Base-by-base conservation (phyloP, 37 sponge, comb jelly and placozoan genomes). In the Bolinopsis microptera region DNA sequence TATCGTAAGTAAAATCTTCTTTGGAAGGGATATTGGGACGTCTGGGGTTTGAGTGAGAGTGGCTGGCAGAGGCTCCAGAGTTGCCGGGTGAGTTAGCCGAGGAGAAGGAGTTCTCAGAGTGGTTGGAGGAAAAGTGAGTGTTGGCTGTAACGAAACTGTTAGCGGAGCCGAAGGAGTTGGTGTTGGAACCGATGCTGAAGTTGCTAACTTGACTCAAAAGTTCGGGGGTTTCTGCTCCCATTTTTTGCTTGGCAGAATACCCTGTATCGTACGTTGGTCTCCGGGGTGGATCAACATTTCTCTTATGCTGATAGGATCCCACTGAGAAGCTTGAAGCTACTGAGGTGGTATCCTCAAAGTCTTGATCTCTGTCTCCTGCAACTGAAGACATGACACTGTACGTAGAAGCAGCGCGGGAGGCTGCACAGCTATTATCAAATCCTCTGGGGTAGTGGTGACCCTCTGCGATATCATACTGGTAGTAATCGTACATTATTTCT, bases 401-500 rank as follows among this genome's bases (percentile, higher is more conserved):
- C 35, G 80, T 32, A 13, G 61, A 48, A 48, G 61, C 61, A 34
- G 80, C 33, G 1, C 80, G 80, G 5, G 80, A 77, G 5, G 80
- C 36, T 16, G 36, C 35, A 18, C 36, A 77, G 9, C 36, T 35
- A 18, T 32, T 35, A 1, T 77, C 80, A 36, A 32, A 77, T 18
- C 80, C 80, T 36, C 1, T 13, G 9, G 80, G 80, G 80, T 32
- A 77, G 32, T 77, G 80, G 21, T 35, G 80, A 77, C 80, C 80
- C 80, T 77, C 80, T 16, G 33, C 36, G 32, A 77, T 32, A 1
- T 31, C 36, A 77, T 32, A 77, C 37, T 77, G 35, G 80, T 33
- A 77, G 36, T 77, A 86, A 40, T 86, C 90, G 61, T 28, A 86
- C 90, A 86, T 28, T 1, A 86, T 39, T 38, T 86, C 90, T 22